Evolutionary conservation across 2,797 vertebrate species (phyloP), one percentile per base, ranked within the genome.

Genomic region (Phalloptychus januarius): DNA sequence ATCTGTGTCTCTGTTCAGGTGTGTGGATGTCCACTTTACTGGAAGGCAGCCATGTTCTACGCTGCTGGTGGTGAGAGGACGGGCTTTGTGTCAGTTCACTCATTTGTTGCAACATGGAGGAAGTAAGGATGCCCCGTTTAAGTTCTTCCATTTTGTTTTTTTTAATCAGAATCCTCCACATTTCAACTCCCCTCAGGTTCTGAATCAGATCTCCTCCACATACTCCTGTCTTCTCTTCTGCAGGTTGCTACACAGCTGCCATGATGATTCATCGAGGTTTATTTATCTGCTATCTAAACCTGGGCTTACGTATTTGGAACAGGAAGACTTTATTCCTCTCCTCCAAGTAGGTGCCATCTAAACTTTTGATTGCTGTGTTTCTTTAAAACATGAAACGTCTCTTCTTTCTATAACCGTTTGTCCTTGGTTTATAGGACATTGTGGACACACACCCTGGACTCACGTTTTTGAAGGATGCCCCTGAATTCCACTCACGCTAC

Each of bases 401-500:
- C 56, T 13, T n/a, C 16, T 74, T 75, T 10, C 20, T 67, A 13
- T 4, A 71, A 45, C 5, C 0, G 25, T 83, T 69, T 78, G 28
- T 87, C 31, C 77, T 76, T 85, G 65, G 79, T 61, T 83, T 36
- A 72, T 78, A 99, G 98, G 98, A 99, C 93, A 96, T 99, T 18
- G 98, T 99, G 83, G 98, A 99, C 90, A 98, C 97, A 0, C 98
- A 99, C 83, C 97, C 98, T 79, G 98, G 98, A 18, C 95, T 99
- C 90, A 99, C 97, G 2, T 99, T 99, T 96, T 93, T 99, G 84
- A 99, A 99, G 94, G 98, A 99, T 77, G 98, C 98, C 72, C 98
- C 98, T 0, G 98, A 99, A 94, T 99, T 99, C 92, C 98, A 99
- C 94, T 99, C 98, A 77, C 98, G 98, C 69, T 99, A 99, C 74